phyloP scores from a whole-genome alignment of 2,888 invertebrate species.

The Drosophila acutilabella region DNA sequence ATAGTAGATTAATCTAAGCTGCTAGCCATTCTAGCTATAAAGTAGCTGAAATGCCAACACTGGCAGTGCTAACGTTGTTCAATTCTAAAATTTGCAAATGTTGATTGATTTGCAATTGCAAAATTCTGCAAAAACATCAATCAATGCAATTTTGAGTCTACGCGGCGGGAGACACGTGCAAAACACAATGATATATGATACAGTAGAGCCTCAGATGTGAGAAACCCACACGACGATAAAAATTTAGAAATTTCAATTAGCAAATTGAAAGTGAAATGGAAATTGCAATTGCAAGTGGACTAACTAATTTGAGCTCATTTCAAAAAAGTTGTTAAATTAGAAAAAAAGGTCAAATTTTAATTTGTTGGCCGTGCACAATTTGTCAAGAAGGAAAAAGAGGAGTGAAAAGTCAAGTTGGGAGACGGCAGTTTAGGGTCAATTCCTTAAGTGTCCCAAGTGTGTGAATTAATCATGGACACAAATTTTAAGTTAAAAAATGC shows the following conservation, averaged over 20 bases:
- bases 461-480: conserved; percentile 76
- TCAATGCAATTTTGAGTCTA: conserved; percentile 50
- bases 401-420: conserved; percentile 35
- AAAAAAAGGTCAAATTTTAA: conserved; percentile 21
- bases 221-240: neutral
- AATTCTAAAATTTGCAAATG: conserved; percentile 20
- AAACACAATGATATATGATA: conserved; percentile 55
- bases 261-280: conserved; percentile 7
- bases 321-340: conserved; percentile 2
- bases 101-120: conserved; percentile 69
- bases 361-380: conserved; percentile 48
- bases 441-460: conserved; percentile 22
- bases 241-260: conserved; percentile 58
- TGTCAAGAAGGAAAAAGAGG: conserved; percentile 49
- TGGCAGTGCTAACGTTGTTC: neutral
- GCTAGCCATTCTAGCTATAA: too few relatives aligned
- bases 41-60: too few relatives aligned
- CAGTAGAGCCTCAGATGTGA: conserved; percentile 58
- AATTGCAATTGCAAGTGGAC: conserved; percentile 24
- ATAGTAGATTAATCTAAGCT: too few relatives aligned
- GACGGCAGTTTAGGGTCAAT: conserved; percentile 31
- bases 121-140: conserved; percentile 51
- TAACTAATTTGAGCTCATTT: conserved; percentile 37
- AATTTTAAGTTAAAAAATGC: conserved; percentile 74
- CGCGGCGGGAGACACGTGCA: conserved; percentile 52